Conservation (phyloP, 2,113 vertebrate genomes). For the Triplophysa rosa region DNA sequence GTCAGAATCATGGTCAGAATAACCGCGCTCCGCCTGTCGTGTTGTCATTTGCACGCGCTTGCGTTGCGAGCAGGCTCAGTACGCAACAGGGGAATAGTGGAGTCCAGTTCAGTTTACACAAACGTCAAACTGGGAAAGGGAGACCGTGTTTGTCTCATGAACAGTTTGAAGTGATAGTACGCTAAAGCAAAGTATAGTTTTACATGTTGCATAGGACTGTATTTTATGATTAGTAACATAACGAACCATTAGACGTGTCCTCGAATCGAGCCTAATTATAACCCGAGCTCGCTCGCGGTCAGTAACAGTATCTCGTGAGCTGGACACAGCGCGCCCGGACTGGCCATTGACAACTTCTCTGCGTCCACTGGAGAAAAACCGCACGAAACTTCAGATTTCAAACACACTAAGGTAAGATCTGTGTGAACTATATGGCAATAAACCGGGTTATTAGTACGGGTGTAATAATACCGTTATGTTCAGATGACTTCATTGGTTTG, state of each 20-base stretch:
- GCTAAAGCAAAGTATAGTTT: neutral
- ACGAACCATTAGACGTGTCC: neutral
- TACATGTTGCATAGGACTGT: neutral
- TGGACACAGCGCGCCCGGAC: neutral
- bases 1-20: neutral
- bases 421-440: neutral
- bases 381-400: neutral
- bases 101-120: neutral
- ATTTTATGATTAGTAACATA: neutral
- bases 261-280: slow-evolving; percentile 42
- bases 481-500: neutral
- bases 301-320: slow-evolving; percentile 43
- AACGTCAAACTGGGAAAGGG: neutral
- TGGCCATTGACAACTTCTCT: slow-evolving; percentile 10
- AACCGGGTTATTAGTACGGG: neutral
- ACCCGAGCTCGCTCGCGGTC: slow-evolving; percentile 27
- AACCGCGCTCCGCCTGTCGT: neutral
- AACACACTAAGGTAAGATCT: slow-evolving; percentile 23
- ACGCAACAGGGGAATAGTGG: neutral
- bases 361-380: neutral
- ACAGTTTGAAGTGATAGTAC: neutral
- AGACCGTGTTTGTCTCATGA: neutral
- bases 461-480: neutral
- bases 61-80: neutral
- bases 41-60: slow-evolving; percentile 9